phyloP scores from a whole-genome alignment of 2,888 invertebrate species.

The Apamea monoglypha region DNA sequence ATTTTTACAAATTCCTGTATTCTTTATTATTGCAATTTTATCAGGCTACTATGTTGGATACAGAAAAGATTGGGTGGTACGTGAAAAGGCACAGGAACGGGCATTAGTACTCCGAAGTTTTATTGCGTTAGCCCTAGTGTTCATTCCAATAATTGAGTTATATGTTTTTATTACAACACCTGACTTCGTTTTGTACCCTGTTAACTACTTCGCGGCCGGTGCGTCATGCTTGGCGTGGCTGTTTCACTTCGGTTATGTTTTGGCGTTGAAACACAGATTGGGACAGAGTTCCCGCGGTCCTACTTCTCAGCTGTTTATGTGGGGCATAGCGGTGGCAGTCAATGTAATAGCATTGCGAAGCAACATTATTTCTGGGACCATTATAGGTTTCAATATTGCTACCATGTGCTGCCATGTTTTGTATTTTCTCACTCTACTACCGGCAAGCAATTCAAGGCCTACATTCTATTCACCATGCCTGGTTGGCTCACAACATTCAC shows the following conservation, averaged over 20 bases:
- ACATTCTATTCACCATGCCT: constrained; percentile 87
- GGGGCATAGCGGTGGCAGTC: constrained; percentile 92
- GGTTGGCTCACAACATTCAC: constrained; percentile 88
- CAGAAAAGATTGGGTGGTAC: constrained; percentile 91
- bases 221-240: constrained; percentile 95
- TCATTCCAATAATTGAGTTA: constrained; percentile 92
- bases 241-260: constrained; percentile 94
- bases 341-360: constrained; percentile 93
- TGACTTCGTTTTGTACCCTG: constrained; percentile 88
- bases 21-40: constrained; percentile 92
- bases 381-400: constrained; percentile 91
- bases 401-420: constrained; percentile 91
- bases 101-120: constrained; percentile 92
- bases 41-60: constrained; percentile 96
- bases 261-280: constrained; percentile 92
- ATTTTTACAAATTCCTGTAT: constrained; percentile 94
- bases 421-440: constrained; percentile 93
- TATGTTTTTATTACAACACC: constrained; percentile 91
- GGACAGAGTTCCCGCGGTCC: constrained; percentile 94
- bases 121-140: constrained; percentile 91
- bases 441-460: constrained; percentile 88
- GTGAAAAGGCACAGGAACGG: constrained; percentile 91
- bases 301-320: constrained; percentile 91
- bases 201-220: constrained; percentile 93
- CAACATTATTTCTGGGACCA: constrained; percentile 87